phyloP scores from a whole-genome alignment of 2,113 vertebrate species.

The Leiothrix lutea region DNA sequence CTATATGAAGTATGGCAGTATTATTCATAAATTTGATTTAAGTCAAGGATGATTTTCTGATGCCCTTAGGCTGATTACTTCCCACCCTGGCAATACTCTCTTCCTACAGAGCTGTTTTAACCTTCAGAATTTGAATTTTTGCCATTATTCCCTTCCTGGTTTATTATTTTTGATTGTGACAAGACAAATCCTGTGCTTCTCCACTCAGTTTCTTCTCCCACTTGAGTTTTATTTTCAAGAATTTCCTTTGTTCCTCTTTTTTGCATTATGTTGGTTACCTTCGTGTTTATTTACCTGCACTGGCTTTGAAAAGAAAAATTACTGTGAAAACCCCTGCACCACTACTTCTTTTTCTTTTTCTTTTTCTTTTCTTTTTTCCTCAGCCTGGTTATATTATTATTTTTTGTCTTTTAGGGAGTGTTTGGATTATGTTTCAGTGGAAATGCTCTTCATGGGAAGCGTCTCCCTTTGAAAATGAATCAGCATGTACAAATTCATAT shows the following conservation, averaged over 20 bases:
- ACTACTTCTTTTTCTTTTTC: neutral
- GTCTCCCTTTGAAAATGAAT: conserved; percentile 14
- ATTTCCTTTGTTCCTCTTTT: neutral
- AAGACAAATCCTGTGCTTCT: neutral
- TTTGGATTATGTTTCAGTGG: neutral
- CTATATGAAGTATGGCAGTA: neutral
- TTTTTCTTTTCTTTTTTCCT: neutral
- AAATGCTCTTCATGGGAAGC: neutral
- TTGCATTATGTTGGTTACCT: neutral
- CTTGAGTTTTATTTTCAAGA: neutral
- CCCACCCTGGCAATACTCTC: neutral
- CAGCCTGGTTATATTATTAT: neutral
- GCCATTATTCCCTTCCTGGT: neutral
- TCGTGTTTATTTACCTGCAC: neutral
- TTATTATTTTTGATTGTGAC: neutral
- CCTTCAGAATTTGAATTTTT: neutral
- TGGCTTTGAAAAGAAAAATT: neutral
- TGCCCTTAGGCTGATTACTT: neutral
- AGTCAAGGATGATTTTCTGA: neutral
- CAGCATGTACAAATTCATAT: conserved; percentile 14
- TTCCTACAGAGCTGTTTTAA: neutral
- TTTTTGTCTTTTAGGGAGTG: neutral
- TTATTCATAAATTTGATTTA: neutral
- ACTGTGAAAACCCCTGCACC: neutral
- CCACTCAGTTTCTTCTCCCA: neutral